Base-by-base conservation (phyloP, 2,888 invertebrate species). In the Chrysopilus asiliformis region DNA sequence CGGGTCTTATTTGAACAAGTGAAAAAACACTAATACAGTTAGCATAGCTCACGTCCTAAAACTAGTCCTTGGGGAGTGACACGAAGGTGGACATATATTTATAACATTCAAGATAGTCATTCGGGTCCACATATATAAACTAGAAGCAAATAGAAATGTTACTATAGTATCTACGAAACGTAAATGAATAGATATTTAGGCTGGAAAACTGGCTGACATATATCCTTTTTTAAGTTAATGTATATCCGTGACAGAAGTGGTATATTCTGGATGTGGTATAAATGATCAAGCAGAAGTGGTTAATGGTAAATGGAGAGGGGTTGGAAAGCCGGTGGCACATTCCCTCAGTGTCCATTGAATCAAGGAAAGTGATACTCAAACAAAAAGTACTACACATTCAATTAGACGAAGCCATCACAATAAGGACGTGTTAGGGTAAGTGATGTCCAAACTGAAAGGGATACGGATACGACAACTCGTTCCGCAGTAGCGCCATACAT, bases 1-100 rank as follows among this genome's bases (percentile, higher is more conserved):
- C n/a, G 34, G 34, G 15, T 38, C 30, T 34, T 38, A 38, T 38
- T 38, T 38, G 34, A 34, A 38, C 38, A 38, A 33, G 34, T 34
- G 34, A 14, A 38, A 34, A 36, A 34, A 38, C 38, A 38, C 38
- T 29, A 28, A 24, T 19, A 29, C 26, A 38, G 25, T 22, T 30
- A 34, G 30, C 24, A 34, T 18, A 38, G 34, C 38, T 38, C 38
- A 38, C 38, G 38, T 38, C 25, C 34, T 28, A 27, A 28, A 38
- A 28, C 34, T 25, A 34, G 14, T 22, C 34, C 33, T 22, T 14
- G 24, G n/a, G 28, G 38, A 38, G 22, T 14, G 13, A 15, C 16
- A 15, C 16, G 15, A 14, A 27, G 7, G 34, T 3, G 15, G 34
- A n/a, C n/a, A n/a, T n/a, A n/a, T n/a, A n/a, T n/a, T n/a, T n/a